A percentile compares a stretch with the other conserved stretches of the same genome.
Evolutionary conservation across 2,797 vertebrate genomes (phyloP).

Genomic region (Choloepus didactylus): DNA sequence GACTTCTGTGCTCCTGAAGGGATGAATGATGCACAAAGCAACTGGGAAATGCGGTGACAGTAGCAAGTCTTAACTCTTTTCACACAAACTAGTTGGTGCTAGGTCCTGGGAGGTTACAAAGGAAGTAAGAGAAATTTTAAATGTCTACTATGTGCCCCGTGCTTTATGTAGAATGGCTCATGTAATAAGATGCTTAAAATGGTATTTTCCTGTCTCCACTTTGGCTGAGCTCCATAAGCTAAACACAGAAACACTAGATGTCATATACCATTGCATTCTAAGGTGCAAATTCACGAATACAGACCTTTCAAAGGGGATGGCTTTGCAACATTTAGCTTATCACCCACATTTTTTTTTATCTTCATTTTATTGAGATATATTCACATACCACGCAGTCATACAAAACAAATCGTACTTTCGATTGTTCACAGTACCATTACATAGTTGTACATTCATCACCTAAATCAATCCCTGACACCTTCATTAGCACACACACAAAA

Average conservation of each 20-base stretch:
- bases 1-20: background rate
- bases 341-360: background rate
- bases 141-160: background rate
- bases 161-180: background rate
- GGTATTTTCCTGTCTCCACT: background rate
- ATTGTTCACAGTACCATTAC: too few species aligned
- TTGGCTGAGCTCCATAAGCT: background rate
- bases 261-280: background rate
- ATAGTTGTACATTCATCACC: too few species aligned
- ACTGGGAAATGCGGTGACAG: background rate
- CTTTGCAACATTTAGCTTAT: background rate
- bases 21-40: background rate
- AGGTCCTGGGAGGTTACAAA: background rate
- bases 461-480: too few species aligned
- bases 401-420: too few species aligned
- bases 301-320: background rate
- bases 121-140: background rate
- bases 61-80: background rate
- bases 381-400: too few species aligned
- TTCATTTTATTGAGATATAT: too few species aligned
- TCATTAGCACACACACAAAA: too few species aligned
- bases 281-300: background rate
- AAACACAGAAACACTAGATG: background rate
- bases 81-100: background rate
- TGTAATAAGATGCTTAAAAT: background rate